Evolutionary conservation across 2,797 vertebrate species (phyloP), one percentile per base, ranked within the genome.

Genomic region (Periparus ater): DNA sequence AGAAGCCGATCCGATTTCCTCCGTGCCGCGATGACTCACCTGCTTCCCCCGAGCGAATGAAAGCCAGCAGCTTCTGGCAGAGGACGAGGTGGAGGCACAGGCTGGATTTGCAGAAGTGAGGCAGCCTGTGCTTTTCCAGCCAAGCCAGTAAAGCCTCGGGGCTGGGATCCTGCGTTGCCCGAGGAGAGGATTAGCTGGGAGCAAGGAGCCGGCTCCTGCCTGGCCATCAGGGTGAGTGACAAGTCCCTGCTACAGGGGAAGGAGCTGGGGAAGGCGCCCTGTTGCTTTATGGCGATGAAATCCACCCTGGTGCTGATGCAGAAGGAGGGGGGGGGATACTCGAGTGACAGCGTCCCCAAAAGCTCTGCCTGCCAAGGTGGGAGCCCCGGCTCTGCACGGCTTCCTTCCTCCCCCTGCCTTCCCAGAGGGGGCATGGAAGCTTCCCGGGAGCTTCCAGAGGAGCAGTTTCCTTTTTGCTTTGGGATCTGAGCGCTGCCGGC

Each of bases 51-150:
- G 96, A 98, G 21, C 94, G 96, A 84, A 97, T 51, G 87, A 98
- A 98, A 76, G 60, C 89, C 93, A 98, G 95, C 48, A 98, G 94
- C 88, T 97, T 97, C 86, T 97, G 96, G 84, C 98, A 98, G 74
- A 98, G 97, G 87, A 98, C 22, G 74, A 98, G 97, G 70, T 96
- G 95, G 80, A 98, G 97, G 94, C 97, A 98, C 70, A 98, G 70
- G 89, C 98, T 97, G 58, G 98, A 98, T 97, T 98, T 97, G 95
- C 97, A 97, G 97, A 98, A 98, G 88, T 97, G 97, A 93, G 97
- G 97, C 82, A 98, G 94, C 7, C 97, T 97, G 53, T 98, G 97
- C 66, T 96, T 97, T 71, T 93, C 95, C 95, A 98, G 48, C 98
- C 98, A 98, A 38, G 96, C 96, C 86, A 98, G 83, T 9, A 98